phyloP scores from a whole-genome alignment of 2,797 vertebrate species.

The Ptychobarbus kaznakovi region DNA sequence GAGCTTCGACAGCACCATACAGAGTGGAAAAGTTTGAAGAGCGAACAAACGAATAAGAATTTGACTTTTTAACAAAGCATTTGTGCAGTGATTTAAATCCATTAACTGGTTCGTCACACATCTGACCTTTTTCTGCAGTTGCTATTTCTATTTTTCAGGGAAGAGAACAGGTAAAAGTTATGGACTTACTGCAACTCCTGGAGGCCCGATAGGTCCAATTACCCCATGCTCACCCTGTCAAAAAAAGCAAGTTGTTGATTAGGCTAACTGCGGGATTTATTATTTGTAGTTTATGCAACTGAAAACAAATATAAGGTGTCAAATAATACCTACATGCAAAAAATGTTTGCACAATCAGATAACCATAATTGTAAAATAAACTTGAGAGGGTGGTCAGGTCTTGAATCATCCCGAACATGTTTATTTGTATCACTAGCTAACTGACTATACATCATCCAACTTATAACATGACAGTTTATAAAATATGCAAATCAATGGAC shows the following conservation, averaged over 20 bases:
- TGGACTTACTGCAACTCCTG: slow-evolving; percentile 77
- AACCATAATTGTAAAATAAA: neutral
- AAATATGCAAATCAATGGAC: neutral
- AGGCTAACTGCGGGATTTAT: slow-evolving; percentile 6
- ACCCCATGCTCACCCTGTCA: slow-evolving; percentile 80
- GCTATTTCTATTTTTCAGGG: slow-evolving; percentile 1
- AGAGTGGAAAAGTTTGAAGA: slow-evolving; percentile 37
- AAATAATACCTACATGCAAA: neutral
- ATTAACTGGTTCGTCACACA: neutral
- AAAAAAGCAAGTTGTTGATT: slow-evolving; percentile 28
- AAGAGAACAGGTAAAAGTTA: neutral
- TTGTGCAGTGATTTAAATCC: neutral
- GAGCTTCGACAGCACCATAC: slow-evolving; percentile 38
- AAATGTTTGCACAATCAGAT: neutral
- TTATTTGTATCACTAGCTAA: neutral
- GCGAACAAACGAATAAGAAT: slow-evolving; percentile 25
- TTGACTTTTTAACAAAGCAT: slow-evolving; percentile 14
- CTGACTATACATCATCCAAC: neutral
- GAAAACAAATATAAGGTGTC: neutral
- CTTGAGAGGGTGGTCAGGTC: neutral
- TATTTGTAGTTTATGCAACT: neutral
- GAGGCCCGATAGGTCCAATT: slow-evolving; percentile 72
- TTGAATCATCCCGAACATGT: neutral
- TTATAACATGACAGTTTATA: neutral
- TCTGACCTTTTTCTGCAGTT: neutral